A percentile compares a stretch with the other conserved stretches of the same genome.
Evolutionary conservation across 1,140 invertebrate genomes (phyloP).

Genomic region (Chelonus insularis): DNA sequence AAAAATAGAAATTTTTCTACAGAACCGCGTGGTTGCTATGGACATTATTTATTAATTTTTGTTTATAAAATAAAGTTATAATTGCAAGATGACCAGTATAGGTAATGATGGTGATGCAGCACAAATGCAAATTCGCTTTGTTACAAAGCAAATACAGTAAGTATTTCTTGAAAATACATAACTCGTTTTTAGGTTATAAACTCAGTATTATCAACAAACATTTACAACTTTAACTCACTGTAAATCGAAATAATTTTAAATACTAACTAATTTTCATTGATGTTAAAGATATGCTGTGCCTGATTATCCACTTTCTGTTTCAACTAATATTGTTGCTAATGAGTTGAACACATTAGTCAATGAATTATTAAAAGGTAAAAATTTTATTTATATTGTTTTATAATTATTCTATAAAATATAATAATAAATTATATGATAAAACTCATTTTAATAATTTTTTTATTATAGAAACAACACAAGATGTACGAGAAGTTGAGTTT

Average conservation of each 20-base stretch:
- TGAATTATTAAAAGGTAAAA: constrained; percentile 72
- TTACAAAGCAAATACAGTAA: constrained; percentile 15
- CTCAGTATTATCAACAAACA: too few relatives aligned
- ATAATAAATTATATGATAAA: too few relatives aligned
- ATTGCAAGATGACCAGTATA: too few relatives aligned
- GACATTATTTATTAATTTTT: too few relatives aligned
- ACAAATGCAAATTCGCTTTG: constrained; percentile 5
- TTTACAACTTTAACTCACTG: too few relatives aligned
- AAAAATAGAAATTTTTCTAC: too few relatives aligned
- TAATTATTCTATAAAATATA: too few relatives aligned
- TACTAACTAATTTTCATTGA: neutral
- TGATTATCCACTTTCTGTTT: constrained; percentile 80
- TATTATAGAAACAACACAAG: constrained; percentile 44
- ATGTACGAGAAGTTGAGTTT: constrained; percentile 71
- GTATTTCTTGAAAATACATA: neutral
- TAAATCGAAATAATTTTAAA: too few relatives aligned
- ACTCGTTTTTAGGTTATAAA: neutral
- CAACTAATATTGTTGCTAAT: constrained; percentile 66
- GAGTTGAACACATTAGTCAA: constrained; percentile 83
- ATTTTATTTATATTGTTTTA: constrained; percentile 18
- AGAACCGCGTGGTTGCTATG: too few relatives aligned
- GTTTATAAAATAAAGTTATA: too few relatives aligned
- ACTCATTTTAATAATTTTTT: constrained; percentile 24
- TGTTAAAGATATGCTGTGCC: constrained; percentile 82
- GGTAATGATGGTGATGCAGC: neutral